Conservation (phyloP, 2,113 vertebrate species). For the Nothoprocta pentlandii region DNA sequence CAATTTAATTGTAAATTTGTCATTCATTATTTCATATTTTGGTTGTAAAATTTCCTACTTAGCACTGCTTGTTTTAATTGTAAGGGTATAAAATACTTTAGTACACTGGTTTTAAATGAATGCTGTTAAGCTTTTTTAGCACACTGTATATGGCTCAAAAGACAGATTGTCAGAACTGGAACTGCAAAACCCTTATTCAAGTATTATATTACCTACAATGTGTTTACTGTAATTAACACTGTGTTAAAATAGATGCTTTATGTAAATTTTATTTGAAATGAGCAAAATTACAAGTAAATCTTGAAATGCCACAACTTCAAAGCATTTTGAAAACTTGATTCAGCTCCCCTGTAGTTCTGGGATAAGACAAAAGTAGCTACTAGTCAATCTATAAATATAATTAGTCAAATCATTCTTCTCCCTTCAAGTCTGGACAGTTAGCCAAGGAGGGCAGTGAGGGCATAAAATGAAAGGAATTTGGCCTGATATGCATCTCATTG, state of each 20-base stretch:
- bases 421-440: neutral
- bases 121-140: neutral
- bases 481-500: neutral
- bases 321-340: neutral
- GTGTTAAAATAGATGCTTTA: neutral
- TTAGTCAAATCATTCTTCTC: neutral
- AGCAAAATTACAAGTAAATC: neutral
- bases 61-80: neutral
- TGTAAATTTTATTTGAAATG: neutral
- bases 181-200: neutral
- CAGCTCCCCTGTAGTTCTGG: neutral
- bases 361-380: neutral
- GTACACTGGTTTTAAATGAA: neutral
- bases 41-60: neutral
- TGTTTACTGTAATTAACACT: neutral
- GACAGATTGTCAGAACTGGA: neutral
- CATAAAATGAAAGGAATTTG: neutral
- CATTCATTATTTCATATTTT: neutral
- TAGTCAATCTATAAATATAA: neutral
- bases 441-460: neutral
- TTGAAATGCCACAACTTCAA: neutral
- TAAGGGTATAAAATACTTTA: neutral
- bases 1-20: neutral
- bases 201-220: accelerated
- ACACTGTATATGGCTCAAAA: neutral